Percentiles rank a stretch among this genome's conserved stretches.
Conservation (phyloP, 2,113 vertebrate genomes). For the Eulemur rufifrons region DNA sequence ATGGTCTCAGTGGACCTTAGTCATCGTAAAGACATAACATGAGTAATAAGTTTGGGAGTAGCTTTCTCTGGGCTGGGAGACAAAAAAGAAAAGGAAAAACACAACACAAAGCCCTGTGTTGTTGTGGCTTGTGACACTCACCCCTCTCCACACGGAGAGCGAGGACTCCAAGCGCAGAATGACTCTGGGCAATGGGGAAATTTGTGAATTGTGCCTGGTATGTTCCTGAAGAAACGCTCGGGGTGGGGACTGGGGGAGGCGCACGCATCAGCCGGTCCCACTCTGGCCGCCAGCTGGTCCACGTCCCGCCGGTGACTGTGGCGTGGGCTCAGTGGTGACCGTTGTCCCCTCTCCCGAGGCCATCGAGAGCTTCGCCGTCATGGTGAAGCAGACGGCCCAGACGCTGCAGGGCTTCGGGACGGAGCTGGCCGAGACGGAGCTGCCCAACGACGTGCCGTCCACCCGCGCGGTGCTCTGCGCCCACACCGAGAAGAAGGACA, state of each 20-base stretch:
- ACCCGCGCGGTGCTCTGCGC: constrained; percentile 89
- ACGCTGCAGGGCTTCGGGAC: constrained; percentile 95
- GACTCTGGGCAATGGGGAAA: constrained; percentile 18
- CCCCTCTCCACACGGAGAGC: constrained; percentile 35
- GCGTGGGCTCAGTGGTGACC: constrained; percentile 32
- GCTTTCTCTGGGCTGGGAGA: constrained; percentile 69
- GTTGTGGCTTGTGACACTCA: not conserved
- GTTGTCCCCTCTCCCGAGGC: constrained; percentile 84
- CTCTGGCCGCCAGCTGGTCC: not conserved
- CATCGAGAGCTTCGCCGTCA: constrained; percentile 95
- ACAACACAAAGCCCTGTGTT: not conserved
- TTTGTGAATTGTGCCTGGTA: constrained; percentile 45
- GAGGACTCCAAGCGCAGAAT: constrained; percentile 53
- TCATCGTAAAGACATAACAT: constrained; percentile 73
- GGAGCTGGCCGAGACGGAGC: constrained; percentile 96
- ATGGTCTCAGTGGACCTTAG: constrained; percentile 81
- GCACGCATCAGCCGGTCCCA: not conserved
- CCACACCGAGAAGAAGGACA: constrained; percentile 91
- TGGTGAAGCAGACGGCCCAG: constrained; percentile 97
- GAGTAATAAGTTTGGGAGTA: constrained; percentile 81
- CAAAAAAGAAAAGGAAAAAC: not conserved
- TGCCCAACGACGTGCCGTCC: constrained; percentile 94
- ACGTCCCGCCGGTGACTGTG: fast-evolving
- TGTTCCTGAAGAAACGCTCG: constrained; percentile 45
- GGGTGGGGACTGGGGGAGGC: constrained; percentile 64